Percentiles rank a stretch among this genome's conserved stretches.
Conservation (phyloP, 2,113 vertebrate genomes). For the Ursus arctos region DNA sequence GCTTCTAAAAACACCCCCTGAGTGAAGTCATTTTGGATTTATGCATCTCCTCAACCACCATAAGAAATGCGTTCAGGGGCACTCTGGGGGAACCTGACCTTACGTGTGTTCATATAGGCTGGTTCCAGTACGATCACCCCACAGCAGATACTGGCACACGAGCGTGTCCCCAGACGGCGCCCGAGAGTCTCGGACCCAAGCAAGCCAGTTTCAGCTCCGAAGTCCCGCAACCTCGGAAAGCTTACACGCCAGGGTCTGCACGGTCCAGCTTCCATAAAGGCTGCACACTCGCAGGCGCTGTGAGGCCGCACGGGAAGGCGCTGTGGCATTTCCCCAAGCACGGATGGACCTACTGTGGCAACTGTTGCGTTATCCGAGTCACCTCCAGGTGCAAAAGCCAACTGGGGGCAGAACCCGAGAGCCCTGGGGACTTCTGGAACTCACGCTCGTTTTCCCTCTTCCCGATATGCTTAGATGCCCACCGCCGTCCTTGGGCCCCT, state of each 20-base stretch:
- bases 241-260: not conserved
- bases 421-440: not conserved
- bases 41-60: not conserved
- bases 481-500: not conserved
- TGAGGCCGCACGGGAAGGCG: not conserved
- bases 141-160: no score
- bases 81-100: not conserved
- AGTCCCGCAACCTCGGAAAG: not conserved
- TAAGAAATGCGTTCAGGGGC: not conserved
- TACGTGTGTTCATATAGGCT: not conserved
- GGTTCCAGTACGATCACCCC: not conserved
- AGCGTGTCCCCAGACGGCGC: not conserved
- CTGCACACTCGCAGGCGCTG: not conserved
- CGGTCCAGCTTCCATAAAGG: not conserved
- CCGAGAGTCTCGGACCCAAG: not conserved
- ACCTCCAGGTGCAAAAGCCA: not conserved
- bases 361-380: not conserved
- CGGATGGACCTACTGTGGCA: not conserved
- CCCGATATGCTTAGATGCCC: not conserved
- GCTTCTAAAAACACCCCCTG: not conserved
- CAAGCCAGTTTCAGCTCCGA: no score
- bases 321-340: not conserved
- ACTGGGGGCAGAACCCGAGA: not conserved
- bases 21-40: not conserved
- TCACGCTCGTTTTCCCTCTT: no score